Base-by-base conservation (phyloP, 2,888 invertebrate species). In the Leptinotarsa peninsularis region DNA sequence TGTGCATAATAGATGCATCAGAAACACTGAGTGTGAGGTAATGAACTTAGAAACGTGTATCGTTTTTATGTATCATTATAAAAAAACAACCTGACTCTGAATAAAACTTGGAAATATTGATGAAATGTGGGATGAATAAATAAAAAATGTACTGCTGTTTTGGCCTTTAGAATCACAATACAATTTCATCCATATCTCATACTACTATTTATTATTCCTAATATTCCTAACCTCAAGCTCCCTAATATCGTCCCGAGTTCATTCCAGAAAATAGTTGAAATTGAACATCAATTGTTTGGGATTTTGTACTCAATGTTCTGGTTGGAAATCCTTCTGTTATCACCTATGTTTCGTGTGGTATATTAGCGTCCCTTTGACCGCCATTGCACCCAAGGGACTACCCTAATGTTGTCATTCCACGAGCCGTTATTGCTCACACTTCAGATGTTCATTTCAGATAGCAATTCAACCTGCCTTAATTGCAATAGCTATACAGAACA, bases 371-470 rank as follows among this genome's bases (percentile, higher is more conserved):
- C 63, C 63, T 63, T 63, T 15, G 63, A 63, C 63, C 63, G 23
- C 17, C 60, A 63, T 15, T 63, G 27, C 60, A 23, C 60, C 63
- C 63, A 33, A 15, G 33, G 63, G 63, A 63, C 63, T 33, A 63
- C 63, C 63, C 27, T 5, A 63, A 63, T 63, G 27, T 63, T 17
- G 33, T 7, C 33, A 58, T 33, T 33, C 27, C 63, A 33, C 18
- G 63, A 21, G 27, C 63, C 17, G 33, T 63, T 63, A 58, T 58
- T n/a, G n/a, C 21, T 21, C 18, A 33, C 63, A 27, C 63, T 63
- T 33, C 27, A 63, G 63, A 63, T 63, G 63, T 63, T 33, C 63
- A 63, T 63, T 63, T 33, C 27, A 63, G 63, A 63, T 63, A 33
- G 27, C 17, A 17, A 63, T 63, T 63, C 33, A 13, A 63, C 63